phyloP scores from a whole-genome alignment of 2,797 vertebrate species.

The Potorous gilbertii region DNA sequence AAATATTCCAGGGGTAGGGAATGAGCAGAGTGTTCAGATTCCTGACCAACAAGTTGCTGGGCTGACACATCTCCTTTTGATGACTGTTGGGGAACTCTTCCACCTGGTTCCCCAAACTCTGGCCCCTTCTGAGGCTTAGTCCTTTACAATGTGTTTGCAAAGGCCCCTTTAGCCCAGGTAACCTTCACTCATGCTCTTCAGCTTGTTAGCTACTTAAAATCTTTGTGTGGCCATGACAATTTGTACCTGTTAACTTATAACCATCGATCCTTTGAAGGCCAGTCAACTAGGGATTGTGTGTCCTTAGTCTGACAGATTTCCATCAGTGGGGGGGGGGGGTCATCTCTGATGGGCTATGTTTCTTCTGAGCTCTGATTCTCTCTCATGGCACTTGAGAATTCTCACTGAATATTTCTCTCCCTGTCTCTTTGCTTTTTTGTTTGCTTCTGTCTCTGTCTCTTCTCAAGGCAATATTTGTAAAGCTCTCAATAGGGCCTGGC shows the following conservation, averaged over 20 bases:
- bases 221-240: background rate
- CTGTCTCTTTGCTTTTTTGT: background rate
- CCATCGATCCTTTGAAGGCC: background rate
- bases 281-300: no score
- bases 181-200: background rate
- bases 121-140: no score
- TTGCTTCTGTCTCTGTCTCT: background rate
- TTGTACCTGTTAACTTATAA: background rate
- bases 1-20: background rate
- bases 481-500: background rate
- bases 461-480: background rate
- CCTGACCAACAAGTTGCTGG: background rate
- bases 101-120: background rate
- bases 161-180: background rate
- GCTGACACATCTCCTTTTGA: no score
- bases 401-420: background rate
- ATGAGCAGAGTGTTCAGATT: background rate
- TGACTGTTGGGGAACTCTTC: background rate
- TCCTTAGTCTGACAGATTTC: no score
- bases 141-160: background rate
- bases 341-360: no score
- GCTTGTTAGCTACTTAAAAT: background rate
- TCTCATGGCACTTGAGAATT: background rate
- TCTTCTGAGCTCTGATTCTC: background rate
- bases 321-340: no score